Percentiles rank a stretch among this genome's conserved stretches.
These are phyloP conservation scores for Zaprionus lachaisei DNA, from an alignment of 1,140 invertebrate genomes.

Conservation along the genomic window DNA sequence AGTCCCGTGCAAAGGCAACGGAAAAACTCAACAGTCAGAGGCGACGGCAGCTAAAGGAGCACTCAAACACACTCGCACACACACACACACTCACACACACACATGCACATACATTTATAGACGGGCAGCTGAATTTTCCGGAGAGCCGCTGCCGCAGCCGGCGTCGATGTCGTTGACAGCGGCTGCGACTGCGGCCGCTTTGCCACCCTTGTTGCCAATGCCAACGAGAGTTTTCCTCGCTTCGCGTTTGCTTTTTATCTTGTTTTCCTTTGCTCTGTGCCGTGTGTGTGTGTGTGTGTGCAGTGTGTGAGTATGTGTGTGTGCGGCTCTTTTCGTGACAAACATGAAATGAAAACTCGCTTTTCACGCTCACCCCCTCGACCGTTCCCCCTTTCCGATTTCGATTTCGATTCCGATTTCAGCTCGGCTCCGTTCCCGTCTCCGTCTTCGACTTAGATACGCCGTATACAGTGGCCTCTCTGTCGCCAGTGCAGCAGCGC, in stretches of 20 bases:
- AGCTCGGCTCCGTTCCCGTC: neutral
- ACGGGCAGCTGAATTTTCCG: constrained; percentile 52
- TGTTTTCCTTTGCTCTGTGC: neutral
- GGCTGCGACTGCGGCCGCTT: neutral
- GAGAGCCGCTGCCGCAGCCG: constrained; percentile 5
- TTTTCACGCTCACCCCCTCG: constrained; percentile 27
- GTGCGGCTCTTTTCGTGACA: constrained; percentile 21
- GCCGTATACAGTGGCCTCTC: neutral
- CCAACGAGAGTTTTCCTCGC: constrained; percentile 31
- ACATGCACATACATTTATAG: constrained; percentile 3
- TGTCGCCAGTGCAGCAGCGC: neutral
- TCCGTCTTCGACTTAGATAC: neutral
- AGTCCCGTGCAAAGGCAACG: constrained; percentile 17
- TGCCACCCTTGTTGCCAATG: constrained; percentile 38
- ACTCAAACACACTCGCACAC: constrained; percentile 15
- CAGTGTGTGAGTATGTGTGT: neutral
- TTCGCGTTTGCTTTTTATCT: constrained; percentile 26
- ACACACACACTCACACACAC: constrained; percentile 1
- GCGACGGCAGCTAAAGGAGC: constrained; percentile 3
- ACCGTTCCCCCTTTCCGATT: neutral
- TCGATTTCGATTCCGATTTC: neutral
- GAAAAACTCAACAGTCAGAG: constrained; percentile 27
- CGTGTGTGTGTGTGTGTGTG: neutral
- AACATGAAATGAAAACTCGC: constrained; percentile 42
- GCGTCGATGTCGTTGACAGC: neutral